phyloP scores from a whole-genome alignment of 1,140 invertebrate genomes.

The Gyrodactylus bullatarudis region DNA sequence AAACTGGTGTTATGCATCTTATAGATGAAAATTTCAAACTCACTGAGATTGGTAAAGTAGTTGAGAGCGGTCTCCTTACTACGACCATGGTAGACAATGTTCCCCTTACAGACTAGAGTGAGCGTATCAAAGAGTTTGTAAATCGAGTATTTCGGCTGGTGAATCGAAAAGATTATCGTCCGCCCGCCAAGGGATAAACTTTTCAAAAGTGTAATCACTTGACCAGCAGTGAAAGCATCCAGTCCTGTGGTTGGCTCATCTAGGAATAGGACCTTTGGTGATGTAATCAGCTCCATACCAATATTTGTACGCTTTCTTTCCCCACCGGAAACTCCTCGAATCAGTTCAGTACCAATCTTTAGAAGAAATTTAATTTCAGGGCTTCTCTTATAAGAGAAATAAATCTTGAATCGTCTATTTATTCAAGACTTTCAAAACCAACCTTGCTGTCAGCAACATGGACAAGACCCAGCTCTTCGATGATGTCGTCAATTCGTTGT shows the following conservation, averaged over 20 bases:
- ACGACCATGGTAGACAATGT: constrained; percentile 16
- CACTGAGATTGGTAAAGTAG: constrained; percentile 14
- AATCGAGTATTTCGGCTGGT: constrained; percentile 20
- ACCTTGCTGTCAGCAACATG: constrained; percentile 16
- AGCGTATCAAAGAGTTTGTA: constrained; percentile 17
- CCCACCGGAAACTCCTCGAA: constrained; percentile 18
- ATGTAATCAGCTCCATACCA: constrained; percentile 20
- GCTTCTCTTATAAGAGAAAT: neutral
- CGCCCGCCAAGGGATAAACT: constrained; percentile 13
- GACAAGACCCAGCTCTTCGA: constrained; percentile 14
- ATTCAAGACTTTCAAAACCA: neutral
- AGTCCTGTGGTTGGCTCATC: constrained; percentile 22
- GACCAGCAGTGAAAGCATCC: constrained; percentile 18
- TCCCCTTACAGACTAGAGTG: constrained; percentile 14
- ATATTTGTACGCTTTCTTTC: constrained; percentile 19
- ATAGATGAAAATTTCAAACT: neutral
- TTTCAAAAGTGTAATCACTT: constrained; percentile 17
- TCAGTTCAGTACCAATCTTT: constrained; percentile 16
- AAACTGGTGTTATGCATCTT: neutral
- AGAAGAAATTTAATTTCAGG: neutral
- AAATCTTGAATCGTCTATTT: neutral
- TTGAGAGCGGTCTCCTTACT: constrained; percentile 12
- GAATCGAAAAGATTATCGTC: constrained; percentile 19
- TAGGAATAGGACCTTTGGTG: constrained; percentile 17
- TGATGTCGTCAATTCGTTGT: constrained; percentile 13